Conservation (phyloP, 2,113 vertebrate genomes). For the Cephalopterus ornatus region DNA sequence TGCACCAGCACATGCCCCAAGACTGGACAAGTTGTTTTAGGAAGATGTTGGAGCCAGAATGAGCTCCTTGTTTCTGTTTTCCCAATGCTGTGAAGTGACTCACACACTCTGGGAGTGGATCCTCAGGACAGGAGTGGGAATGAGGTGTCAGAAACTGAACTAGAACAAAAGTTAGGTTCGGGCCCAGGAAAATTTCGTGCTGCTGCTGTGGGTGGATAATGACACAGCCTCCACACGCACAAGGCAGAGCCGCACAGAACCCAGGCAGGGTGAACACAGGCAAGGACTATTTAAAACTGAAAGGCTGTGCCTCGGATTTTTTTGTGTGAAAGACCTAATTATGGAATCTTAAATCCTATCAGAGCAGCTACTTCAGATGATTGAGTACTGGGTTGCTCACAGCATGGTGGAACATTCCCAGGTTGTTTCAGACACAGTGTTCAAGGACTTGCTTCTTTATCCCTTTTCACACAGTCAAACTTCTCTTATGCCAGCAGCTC, state of each 20-base stretch:
- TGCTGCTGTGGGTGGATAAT: slow-evolving; percentile 44
- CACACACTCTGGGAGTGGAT: not conserved
- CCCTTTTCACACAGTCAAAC: not conserved
- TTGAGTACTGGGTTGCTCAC: not conserved
- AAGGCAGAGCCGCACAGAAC: not conserved
- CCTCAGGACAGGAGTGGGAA: not conserved
- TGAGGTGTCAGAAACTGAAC: not conserved
- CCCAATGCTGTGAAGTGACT: not conserved
- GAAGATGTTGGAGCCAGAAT: not conserved
- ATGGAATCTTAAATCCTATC: not conserved
- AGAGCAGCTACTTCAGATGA: slow-evolving; percentile 13
- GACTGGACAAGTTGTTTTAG: not conserved
- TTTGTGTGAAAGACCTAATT: slow-evolving; percentile 31
- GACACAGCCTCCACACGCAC: slow-evolving; percentile 9
- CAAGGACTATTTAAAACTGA: slow-evolving; percentile 10
- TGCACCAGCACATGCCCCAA: rapidly evolving
- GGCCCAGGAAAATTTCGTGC: not conserved
- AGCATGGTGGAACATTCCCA: not conserved
- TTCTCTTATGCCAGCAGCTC: not conserved
- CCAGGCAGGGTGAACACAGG: not conserved
- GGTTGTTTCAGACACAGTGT: not conserved
- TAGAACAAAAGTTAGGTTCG: not conserved
- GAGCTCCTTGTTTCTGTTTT: not conserved
- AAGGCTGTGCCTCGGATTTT: not conserved
- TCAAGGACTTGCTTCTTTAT: not conserved